Percentiles rank a stretch among this genome's conserved stretches.
Evolutionary conservation across 2,888 invertebrate species (phyloP).

Genomic region (Phalera bucephala): DNA sequence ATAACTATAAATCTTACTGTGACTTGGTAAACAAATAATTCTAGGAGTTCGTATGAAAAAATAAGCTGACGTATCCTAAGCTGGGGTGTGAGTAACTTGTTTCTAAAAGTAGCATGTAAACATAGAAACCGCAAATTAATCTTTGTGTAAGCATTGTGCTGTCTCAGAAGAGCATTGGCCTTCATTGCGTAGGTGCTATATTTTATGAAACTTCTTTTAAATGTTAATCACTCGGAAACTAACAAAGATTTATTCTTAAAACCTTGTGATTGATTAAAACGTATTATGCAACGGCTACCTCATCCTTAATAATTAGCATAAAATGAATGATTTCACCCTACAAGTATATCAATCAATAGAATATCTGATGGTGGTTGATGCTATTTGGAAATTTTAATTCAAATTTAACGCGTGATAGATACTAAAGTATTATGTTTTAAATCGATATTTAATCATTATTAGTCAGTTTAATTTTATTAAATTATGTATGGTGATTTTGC

Average conservation of each 20-base stretch:
- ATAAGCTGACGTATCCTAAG: slow-evolving; percentile 15
- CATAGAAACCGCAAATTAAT: slow-evolving; percentile 15
- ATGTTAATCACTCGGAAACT: neutral
- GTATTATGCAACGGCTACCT: too few relatives aligned
- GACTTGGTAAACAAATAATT: slow-evolving; percentile 17
- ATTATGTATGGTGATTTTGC: too few relatives aligned
- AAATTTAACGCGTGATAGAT: too few relatives aligned
- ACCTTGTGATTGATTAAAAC: neutral
- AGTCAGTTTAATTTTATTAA: too few relatives aligned
- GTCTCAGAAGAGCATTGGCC: neutral
- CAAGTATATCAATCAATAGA: too few relatives aligned
- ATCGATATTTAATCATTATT: too few relatives aligned
- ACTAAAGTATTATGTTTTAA: too few relatives aligned
- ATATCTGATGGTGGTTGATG: too few relatives aligned
- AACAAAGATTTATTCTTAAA: neutral
- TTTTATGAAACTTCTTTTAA: neutral
- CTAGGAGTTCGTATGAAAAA: slow-evolving; percentile 8
- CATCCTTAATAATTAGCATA: too few relatives aligned
- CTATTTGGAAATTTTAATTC: too few relatives aligned
- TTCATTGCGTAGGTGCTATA: too few relatives aligned
- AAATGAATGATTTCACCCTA: too few relatives aligned
- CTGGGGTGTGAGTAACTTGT: slow-evolving; percentile 35
- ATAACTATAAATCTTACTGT: slow-evolving; percentile 9
- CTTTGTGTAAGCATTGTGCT: slow-evolving; percentile 3
- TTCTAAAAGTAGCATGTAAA: slow-evolving; percentile 10